Conservation (phyloP, 2,113 vertebrate genomes). For the Promerops cafer region DNA sequence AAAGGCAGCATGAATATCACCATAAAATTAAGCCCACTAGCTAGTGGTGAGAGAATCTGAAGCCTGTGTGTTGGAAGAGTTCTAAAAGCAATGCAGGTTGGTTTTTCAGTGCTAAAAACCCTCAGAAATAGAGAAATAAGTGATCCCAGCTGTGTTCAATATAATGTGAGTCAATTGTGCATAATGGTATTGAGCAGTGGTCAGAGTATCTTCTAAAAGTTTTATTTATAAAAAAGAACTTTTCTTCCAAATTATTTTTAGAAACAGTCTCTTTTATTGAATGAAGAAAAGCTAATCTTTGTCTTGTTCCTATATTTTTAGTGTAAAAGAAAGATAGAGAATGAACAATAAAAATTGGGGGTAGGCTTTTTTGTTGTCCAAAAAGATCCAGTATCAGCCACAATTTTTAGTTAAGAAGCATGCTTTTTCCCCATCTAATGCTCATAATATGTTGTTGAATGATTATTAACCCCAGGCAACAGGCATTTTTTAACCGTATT, state of each 20-base stretch:
- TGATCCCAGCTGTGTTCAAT: not conserved
- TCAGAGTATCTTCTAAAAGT: not conserved
- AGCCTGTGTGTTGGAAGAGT: not conserved
- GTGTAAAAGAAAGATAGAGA: not conserved
- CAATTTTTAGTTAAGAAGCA: not conserved
- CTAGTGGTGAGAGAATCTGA: not conserved
- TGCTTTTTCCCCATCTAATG: not conserved
- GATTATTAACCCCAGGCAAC: not conserved
- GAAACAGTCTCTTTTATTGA: not conserved
- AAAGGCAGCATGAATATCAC: not conserved
- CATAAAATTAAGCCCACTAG: not conserved
- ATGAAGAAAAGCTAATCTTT: not conserved
- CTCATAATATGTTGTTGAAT: not conserved
- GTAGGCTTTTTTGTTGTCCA: not conserved
- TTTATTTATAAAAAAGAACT: not conserved
- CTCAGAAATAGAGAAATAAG: not conserved
- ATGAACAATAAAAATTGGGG: not conserved
- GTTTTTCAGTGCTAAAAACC: slow-evolving; percentile 1
- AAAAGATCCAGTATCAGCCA: not conserved
- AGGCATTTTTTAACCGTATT: not conserved
- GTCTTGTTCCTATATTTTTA: not conserved
- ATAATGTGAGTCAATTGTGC: not conserved
- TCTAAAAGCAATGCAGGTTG: not conserved
- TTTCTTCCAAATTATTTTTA: not conserved
- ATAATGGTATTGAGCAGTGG: not conserved